Evolutionary conservation across 2,888 invertebrate species (phyloP), one percentile per base, ranked within the genome.

Genomic region (Drosophila neutralis): DNA sequence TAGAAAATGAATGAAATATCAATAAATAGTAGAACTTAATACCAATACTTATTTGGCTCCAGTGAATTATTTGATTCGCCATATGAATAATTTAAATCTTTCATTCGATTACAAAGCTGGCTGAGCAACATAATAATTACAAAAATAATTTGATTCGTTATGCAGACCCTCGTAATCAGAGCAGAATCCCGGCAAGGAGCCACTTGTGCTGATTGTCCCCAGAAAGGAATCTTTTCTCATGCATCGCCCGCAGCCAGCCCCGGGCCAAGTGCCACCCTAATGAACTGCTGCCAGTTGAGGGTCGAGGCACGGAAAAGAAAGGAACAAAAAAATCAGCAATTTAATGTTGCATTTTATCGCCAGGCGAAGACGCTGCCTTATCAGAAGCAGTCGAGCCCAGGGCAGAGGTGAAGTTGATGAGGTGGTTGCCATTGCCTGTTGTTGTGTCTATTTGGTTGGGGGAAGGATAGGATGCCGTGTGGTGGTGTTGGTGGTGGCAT

Each of bases 301-400:
- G 76, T 62, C 71, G 24, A 42, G 59, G 64, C 51, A 63, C 15
- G 48, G 58, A 51, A 52, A 48, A 45, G 36, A 57, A 53, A 56
- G 56, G 59, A 45, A 49, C 58, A 51, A 69, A 63, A 73, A 83
- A 90, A 90, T 90, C 87, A 83, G 80, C 90, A 90, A 91, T 91
- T 91, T 92, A 91, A 92, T 92, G 91, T 91, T 91, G 90, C 90
- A 92, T 92, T 92, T 91, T 92, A 92, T 92, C 89, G 91, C 76
- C 78, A 48, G 57, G 24, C 42, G 52, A 78, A 80, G 79, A 77
- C 79, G 83, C 57, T 70, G 64, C 45, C 75, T 84, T 89, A 87
- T 87, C 89, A 70, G 69, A 45, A 48, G 45, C 52, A 49, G 45
- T 38, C 65, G 52, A 61, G 60, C 77, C 49, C 49, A 40, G 59